phyloP scores from a whole-genome alignment of 1,140 invertebrate species.

The Macrobrachium rosenbergii region DNA sequence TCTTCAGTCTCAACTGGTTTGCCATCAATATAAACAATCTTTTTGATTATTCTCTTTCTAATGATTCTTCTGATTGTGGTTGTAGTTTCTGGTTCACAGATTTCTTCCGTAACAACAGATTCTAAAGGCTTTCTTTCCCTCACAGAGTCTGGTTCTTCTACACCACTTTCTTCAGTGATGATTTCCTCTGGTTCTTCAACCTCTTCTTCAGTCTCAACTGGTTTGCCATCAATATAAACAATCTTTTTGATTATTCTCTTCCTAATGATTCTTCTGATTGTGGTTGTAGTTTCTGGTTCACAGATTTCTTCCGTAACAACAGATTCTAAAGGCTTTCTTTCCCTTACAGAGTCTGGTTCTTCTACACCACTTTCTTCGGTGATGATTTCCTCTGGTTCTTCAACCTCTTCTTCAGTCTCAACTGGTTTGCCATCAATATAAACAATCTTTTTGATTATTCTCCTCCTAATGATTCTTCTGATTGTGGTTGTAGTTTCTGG shows the following conservation, averaged over 20 bases:
- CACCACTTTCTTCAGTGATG: not conserved
- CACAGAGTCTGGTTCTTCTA: not conserved
- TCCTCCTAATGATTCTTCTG: not conserved
- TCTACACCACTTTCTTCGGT: too few relatives aligned
- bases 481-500: not conserved
- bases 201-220: slow-evolving; percentile 44
- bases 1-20: slow-evolving; percentile 1
- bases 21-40: not conserved
- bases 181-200: slow-evolving; percentile 51
- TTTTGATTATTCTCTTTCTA: not conserved
- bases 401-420: not conserved
- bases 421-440: not conserved
- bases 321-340: too few relatives aligned
- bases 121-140: not conserved
- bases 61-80: not conserved
- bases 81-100: not conserved
- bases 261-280: too few relatives aligned
- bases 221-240: not conserved
- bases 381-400: not conserved
- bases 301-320: too few relatives aligned
- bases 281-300: too few relatives aligned
- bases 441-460: not conserved
- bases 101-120: not conserved
- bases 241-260: too few relatives aligned
- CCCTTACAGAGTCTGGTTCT: too few relatives aligned